Evolutionary conservation across 2,888 invertebrate species (phyloP).

Genomic region (Sylvicola cinctus): DNA sequence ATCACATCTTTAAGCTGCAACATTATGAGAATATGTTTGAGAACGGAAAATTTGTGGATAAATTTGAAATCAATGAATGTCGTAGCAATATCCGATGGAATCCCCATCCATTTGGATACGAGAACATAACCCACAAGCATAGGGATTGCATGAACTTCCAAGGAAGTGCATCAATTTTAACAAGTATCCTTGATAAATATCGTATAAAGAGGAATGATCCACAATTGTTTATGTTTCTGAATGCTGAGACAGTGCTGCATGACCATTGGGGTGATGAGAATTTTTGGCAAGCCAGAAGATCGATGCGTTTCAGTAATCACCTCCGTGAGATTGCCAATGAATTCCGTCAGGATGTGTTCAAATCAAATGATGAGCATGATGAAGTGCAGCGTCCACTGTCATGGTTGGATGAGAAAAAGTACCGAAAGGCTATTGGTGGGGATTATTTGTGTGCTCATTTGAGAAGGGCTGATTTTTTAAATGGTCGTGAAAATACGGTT

Average conservation of each 20-base stretch:
- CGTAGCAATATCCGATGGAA: conserved; percentile 8
- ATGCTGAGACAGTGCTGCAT: conserved; percentile 74
- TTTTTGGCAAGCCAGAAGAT: conserved; percentile 75
- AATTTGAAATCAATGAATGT: conserved; percentile 41
- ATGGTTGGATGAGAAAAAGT: conserved; percentile 38
- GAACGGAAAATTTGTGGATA: conserved; percentile 61
- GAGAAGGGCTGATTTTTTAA: conserved; percentile 70
- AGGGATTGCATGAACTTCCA: conserved; percentile 59
- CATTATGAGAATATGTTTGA: conserved; percentile 73
- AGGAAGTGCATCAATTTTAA: conserved; percentile 46
- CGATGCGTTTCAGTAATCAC: conserved; percentile 68
- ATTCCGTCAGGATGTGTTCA: conserved; percentile 39
- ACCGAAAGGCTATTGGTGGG: conserved; percentile 34
- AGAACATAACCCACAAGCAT: conserved; percentile 31
- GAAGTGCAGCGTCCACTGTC: conserved; percentile 32
- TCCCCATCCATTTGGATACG: conserved; percentile 38
- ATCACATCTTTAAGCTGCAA: conserved; percentile 61
- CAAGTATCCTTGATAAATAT: conserved; percentile 33
- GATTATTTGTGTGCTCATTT: conserved; percentile 73
- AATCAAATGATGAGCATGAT: conserved; percentile 38
- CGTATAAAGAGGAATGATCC: conserved; percentile 18
- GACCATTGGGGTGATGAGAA: conserved; percentile 61
- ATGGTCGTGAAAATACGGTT: conserved; percentile 46
- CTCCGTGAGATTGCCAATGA: conserved; percentile 44
- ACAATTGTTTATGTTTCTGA: conserved; percentile 20